Evolutionary conservation across 2,797 vertebrate species (phyloP).

Genomic region (Rhabdomys pumilio): DNA sequence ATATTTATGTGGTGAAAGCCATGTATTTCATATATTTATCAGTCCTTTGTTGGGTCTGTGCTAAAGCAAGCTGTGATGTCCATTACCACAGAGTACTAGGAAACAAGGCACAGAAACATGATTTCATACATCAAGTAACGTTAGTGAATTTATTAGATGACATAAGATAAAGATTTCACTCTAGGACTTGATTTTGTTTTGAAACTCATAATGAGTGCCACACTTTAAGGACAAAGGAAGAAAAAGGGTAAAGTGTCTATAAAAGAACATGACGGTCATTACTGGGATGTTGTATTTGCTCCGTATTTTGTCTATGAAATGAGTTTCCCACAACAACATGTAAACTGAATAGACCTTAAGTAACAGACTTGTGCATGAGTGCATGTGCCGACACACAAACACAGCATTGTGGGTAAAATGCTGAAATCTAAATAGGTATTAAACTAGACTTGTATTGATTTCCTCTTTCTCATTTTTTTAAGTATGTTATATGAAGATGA

Average conservation of each 20-base stretch:
- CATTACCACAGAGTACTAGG: neutral
- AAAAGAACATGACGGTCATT: neutral
- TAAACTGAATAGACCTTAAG: neutral
- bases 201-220: neutral
- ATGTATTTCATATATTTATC: neutral
- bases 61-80: neutral
- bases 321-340: neutral
- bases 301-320: neutral
- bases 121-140: neutral
- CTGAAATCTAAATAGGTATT: neutral
- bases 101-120: neutral
- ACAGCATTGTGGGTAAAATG: neutral
- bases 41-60: neutral
- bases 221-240: neutral
- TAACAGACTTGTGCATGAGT: neutral
- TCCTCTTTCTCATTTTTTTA: neutral
- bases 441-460: neutral
- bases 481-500: neutral
- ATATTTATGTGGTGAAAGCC: neutral
- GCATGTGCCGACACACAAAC: neutral
- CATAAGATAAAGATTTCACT: neutral
- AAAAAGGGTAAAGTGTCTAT: rapidly evolving
- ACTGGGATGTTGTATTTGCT: neutral
- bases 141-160: neutral
- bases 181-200: neutral